phyloP scores from a whole-genome alignment of 2,888 invertebrate species.

The Agrochola lota region DNA sequence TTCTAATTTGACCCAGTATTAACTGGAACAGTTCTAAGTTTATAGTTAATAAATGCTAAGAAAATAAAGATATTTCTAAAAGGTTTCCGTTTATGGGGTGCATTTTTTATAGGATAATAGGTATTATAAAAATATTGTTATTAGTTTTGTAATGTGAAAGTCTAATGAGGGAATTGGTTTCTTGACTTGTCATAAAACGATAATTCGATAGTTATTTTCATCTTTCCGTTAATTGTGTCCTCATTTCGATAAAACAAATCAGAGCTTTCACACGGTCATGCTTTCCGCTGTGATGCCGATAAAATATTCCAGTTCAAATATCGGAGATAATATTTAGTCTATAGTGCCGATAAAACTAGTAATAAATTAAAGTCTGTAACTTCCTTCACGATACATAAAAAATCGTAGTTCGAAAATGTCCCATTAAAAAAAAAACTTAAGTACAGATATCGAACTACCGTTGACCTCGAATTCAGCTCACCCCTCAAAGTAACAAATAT shows the following conservation, averaged over 20 bases:
- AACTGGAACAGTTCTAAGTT: conserved; percentile 64
- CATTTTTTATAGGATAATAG: not conserved
- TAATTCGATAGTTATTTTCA: not conserved
- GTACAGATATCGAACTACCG: conserved; percentile 6
- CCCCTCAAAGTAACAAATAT: conserved; percentile 43
- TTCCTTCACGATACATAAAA: conserved; percentile 6
- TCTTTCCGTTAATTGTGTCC: not conserved
- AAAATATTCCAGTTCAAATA: conserved; percentile 2
- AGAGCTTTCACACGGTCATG: conserved; percentile 20
- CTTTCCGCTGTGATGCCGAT: not conserved
- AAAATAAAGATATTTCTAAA: conserved; percentile 55
- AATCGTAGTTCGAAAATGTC: not conserved
- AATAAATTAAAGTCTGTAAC: conserved; percentile 11
- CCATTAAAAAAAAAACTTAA: not conserved
- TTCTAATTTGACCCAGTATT: conserved; percentile 83
- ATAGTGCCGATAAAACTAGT: not conserved
- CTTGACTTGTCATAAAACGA: conserved; percentile 5
- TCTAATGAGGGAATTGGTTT: not conserved
- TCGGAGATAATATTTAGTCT: not conserved
- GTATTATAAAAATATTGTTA: not conserved
- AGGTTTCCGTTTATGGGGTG: conserved; percentile 34
- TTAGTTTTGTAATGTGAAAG: conserved; percentile 15
- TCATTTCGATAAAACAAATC: conserved; percentile 19
- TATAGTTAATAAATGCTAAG: conserved; percentile 49
- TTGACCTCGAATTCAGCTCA: conserved; percentile 20